Evolutionary conservation across 2,888 invertebrate species (phyloP).

Genomic region (Emmelina monodactyla): DNA sequence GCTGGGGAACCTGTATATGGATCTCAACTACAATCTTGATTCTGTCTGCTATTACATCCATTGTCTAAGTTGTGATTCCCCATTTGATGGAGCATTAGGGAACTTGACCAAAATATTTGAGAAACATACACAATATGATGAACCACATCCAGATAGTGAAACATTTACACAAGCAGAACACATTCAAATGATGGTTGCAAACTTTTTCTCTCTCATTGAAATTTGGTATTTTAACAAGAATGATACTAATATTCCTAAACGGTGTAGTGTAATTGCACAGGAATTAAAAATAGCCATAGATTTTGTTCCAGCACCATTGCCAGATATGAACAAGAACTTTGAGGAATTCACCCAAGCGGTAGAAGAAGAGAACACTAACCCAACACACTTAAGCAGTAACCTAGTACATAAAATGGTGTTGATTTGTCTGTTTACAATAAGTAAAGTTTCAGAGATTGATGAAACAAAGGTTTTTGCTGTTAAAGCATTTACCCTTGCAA

Average conservation of each 20-base stretch:
- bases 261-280: conserved; percentile 74
- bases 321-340: conserved; percentile 60
- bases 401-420: conserved; percentile 84
- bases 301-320: conserved; percentile 49
- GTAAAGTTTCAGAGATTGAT: conserved; percentile 75
- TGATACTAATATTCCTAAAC: conserved; percentile 69
- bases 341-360: conserved; percentile 56
- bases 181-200: conserved; percentile 50
- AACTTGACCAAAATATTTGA: conserved; percentile 81
- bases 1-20: conserved; percentile 85
- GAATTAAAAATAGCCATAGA: conserved; percentile 77
- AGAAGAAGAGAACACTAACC: conserved; percentile 55
- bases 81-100: conserved; percentile 90
- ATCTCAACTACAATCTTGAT: conserved; percentile 82
- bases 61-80: conserved; percentile 77
- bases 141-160: conserved; percentile 53
- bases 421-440: conserved; percentile 82
- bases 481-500: conserved; percentile 84
- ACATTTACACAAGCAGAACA: conserved; percentile 51
- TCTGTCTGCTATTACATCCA: conserved; percentile 91
- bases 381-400: conserved; percentile 69
- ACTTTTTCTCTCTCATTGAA: conserved; percentile 67
- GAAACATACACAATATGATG: conserved; percentile 70
- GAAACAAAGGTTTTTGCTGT: conserved; percentile 84
- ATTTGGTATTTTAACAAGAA: conserved; percentile 71